These are phyloP conservation scores for Clistopyga incitator DNA, from an alignment of 2,888 invertebrate species.

Conservation along the genomic window DNA sequence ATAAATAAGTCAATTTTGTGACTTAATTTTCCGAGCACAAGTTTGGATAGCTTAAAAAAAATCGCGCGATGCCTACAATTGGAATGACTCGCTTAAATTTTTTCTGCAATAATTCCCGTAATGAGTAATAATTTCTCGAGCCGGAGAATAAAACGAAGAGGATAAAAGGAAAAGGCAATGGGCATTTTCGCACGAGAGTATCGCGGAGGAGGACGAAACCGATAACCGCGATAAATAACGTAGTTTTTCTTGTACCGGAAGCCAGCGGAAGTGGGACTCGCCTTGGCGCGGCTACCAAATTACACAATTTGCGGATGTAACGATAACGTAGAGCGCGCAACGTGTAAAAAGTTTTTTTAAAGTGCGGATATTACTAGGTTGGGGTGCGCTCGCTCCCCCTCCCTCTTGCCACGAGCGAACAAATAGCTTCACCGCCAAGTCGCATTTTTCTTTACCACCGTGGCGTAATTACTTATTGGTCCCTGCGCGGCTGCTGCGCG, in stretches of 20 bases:
- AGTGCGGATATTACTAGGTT: constrained; percentile 24
- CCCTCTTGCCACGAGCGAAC: constrained; percentile 64
- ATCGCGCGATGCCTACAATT: too few relatives aligned
- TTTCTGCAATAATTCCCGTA: too few relatives aligned
- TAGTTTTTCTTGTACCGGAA: constrained; percentile 32
- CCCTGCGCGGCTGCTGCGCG: constrained; percentile 60
- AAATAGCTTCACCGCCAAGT: constrained; percentile 75
- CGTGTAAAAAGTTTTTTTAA: constrained; percentile 50
- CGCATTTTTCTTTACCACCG: constrained; percentile 74
- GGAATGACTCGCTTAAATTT: too few relatives aligned
- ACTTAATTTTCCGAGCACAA: too few relatives aligned
- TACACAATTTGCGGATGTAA: constrained; percentile 77
- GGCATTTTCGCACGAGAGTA: constrained; percentile 33
- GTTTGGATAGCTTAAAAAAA: too few relatives aligned
- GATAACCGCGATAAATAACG: constrained; percentile 78
- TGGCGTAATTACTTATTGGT: constrained; percentile 78
- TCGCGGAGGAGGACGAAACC: constrained; percentile 67
- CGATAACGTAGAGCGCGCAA: constrained; percentile 72
- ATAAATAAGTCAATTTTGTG: too few relatives aligned
- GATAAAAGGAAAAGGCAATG: constrained; percentile 11
- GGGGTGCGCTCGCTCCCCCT: constrained; percentile 8
- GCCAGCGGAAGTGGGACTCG: constrained; percentile 30
- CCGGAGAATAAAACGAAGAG: too few relatives aligned
- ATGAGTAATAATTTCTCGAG: too few relatives aligned
- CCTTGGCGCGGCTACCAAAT: constrained; percentile 72